Percentiles rank a stretch among this genome's conserved stretches.
These are phyloP conservation scores for Anthopleura xanthogrammica DNA, from an alignment of 92 coral and sea anemone genomes.

Conservation along the genomic window DNA sequence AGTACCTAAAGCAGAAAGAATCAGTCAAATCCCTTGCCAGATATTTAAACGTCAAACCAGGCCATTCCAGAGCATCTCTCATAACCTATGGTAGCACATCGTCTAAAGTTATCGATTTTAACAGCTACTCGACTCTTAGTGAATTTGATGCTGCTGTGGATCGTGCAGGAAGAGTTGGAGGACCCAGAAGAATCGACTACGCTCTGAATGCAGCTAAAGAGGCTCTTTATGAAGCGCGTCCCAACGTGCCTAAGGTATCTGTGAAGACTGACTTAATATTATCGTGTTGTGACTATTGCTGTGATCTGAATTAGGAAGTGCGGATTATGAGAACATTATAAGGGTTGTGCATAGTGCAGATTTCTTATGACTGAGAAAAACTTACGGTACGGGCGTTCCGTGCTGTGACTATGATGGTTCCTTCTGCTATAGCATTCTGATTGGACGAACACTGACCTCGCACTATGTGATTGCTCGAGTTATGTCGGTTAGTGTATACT, in stretches of 20 bases:
- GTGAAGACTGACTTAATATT: not conserved
- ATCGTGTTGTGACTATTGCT: too few relatives aligned
- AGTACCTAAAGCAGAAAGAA: conserved; percentile 57
- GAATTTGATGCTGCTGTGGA: conserved; percentile 40
- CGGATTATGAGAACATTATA: not conserved
- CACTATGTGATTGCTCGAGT: too few relatives aligned
- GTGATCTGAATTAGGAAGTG: too few relatives aligned
- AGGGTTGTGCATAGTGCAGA: too few relatives aligned
- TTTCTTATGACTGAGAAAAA: too few relatives aligned
- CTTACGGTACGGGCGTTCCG: too few relatives aligned
- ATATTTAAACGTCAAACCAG: conserved; percentile 50
- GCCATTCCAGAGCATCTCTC: conserved; percentile 57
- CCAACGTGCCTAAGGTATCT: conserved; percentile 36
- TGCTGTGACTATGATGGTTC: too few relatives aligned
- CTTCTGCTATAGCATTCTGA: too few relatives aligned
- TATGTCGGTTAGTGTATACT: too few relatives aligned
- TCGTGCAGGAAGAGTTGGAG: conserved; percentile 30
- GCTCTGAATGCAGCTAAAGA: conserved; percentile 38
- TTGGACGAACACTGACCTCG: too few relatives aligned
- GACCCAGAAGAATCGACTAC: conserved; percentile 40
- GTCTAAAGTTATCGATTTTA: conserved; percentile 28
- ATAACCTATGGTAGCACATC: conserved; percentile 53
- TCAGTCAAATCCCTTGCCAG: conserved; percentile 58
- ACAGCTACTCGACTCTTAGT: conserved; percentile 16
- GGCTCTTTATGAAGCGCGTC: conserved; percentile 37